phyloP scores from a whole-genome alignment of 2,797 vertebrate species.

The Thamnophis elegans region DNA sequence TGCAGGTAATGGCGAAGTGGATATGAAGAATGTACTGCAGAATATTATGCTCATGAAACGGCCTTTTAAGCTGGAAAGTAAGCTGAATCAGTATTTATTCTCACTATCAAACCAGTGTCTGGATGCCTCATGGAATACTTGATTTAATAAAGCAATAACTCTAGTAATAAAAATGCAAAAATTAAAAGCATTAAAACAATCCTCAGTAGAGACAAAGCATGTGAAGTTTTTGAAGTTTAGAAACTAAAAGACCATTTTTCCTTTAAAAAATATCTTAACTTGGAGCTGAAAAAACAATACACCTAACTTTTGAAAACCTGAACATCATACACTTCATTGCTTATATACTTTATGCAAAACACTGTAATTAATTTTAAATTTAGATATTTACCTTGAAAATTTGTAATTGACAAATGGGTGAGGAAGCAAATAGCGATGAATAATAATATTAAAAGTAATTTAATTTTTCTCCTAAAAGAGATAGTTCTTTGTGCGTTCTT shows the following conservation, averaged over 20 bases:
- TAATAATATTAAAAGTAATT: not conserved
- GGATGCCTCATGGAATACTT: not conserved
- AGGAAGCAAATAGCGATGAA: not conserved
- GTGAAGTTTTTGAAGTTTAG: not conserved
- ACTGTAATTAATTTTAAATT: not conserved
- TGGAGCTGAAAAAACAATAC: not conserved
- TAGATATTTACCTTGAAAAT: not conserved
- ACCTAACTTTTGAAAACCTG: not conserved
- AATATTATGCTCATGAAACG: not conserved
- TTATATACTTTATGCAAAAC: not conserved
- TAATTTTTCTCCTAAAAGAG: not conserved
- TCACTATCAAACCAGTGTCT: not conserved
- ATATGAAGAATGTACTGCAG: slow-evolving; percentile 27
- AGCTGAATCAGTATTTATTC: not conserved
- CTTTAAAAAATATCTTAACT: not conserved
- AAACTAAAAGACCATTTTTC: not conserved
- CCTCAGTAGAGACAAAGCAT: not conserved
- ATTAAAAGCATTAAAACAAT: not conserved
- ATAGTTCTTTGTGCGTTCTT: not conserved
- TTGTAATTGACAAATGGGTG: not conserved
- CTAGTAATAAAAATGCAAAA: not conserved
- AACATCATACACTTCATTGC: not conserved
- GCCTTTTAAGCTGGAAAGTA: slow-evolving; percentile 8
- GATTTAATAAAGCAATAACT: not conserved
- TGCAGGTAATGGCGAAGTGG: slow-evolving; percentile 33